Conservation (phyloP, 2,113 vertebrate genomes). For the Labeo catla region DNA sequence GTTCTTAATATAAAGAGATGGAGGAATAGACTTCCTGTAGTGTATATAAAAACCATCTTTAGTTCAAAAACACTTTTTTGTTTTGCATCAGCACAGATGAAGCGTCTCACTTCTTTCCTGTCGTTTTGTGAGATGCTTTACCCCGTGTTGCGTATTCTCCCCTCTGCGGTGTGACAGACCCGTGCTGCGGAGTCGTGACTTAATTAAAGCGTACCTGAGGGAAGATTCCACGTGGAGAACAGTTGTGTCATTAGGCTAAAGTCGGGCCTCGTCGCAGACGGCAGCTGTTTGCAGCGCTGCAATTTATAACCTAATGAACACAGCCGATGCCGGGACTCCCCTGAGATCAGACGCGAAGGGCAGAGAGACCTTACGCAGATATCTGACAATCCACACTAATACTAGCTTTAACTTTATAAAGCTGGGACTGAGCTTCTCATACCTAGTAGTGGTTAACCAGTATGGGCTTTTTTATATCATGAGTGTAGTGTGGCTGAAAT, state of each 20-base stretch:
- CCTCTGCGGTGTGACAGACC: background rate
- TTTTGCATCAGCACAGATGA: background rate
- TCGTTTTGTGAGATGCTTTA: background rate
- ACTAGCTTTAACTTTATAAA: background rate
- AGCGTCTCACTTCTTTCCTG: background rate
- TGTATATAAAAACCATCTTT: background rate
- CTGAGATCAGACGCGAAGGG: constrained; percentile 55
- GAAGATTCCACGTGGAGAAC: constrained; percentile 60
- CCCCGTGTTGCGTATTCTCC: background rate
- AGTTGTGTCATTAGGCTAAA: constrained; percentile 66
- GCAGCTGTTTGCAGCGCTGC: constrained; percentile 42
- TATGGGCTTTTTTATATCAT: background rate
- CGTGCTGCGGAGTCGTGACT: constrained; percentile 47
- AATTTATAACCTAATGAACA: constrained; percentile 49
- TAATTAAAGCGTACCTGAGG: constrained; percentile 73
- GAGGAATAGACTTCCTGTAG: background rate
- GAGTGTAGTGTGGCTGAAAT: background rate
- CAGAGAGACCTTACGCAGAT: constrained; percentile 46
- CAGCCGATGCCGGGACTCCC: constrained; percentile 46
- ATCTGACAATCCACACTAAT: constrained; percentile 19
- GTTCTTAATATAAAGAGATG: background rate
- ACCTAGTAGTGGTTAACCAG: background rate
- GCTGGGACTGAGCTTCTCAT: background rate
- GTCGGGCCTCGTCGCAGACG: constrained; percentile 7
- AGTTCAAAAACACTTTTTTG: background rate